These are phyloP conservation scores for Drosophila mayri DNA, from an alignment of 1,140 invertebrate species.

Conservation along the genomic window DNA sequence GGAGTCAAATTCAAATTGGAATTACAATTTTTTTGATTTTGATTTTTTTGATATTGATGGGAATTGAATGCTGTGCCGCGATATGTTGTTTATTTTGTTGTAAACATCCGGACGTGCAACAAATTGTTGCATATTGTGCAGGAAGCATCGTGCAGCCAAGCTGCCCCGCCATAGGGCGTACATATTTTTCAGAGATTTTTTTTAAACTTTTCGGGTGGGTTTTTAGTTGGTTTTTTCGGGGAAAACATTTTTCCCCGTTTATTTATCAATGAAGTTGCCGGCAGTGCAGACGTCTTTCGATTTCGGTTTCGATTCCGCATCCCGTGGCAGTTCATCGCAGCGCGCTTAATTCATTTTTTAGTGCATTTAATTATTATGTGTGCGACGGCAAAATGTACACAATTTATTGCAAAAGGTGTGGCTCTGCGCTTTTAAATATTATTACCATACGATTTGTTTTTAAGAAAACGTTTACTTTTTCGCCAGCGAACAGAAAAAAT, in stretches of 20 bases:
- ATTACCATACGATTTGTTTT: slow-evolving; percentile 44
- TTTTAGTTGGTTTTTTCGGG: slow-evolving; percentile 28
- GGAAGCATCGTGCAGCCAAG: slow-evolving; percentile 53
- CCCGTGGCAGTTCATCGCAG: slow-evolving; percentile 34
- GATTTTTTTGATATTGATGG: slow-evolving; percentile 53
- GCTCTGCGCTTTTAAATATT: slow-evolving; percentile 47
- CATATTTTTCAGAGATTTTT: slow-evolving; percentile 46
- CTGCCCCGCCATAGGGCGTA: slow-evolving; percentile 59
- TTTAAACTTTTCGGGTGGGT: slow-evolving; percentile 27
- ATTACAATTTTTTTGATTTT: slow-evolving; percentile 48
- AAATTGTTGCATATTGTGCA: slow-evolving; percentile 82
- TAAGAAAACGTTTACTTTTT: slow-evolving; percentile 24
- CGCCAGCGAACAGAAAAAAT: slow-evolving; percentile 11
- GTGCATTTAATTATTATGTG: slow-evolving; percentile 73
- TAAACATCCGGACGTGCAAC: slow-evolving; percentile 81
- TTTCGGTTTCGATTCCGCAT: slow-evolving; percentile 46
- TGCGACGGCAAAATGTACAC: slow-evolving; percentile 65
- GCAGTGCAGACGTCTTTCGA: slow-evolving; percentile 68
- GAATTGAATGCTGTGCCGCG: slow-evolving; percentile 32
- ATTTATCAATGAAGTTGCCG: slow-evolving; percentile 79
- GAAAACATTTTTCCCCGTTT: slow-evolving; percentile 56
- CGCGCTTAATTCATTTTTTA: slow-evolving; percentile 67
- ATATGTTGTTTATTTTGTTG: slow-evolving; percentile 76
- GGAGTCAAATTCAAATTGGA: slow-evolving; percentile 40
- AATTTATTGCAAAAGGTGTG: slow-evolving; percentile 81